Base-by-base conservation (phyloP, 2,797 vertebrate genomes). In the Lutjanus argentimaculatus region DNA sequence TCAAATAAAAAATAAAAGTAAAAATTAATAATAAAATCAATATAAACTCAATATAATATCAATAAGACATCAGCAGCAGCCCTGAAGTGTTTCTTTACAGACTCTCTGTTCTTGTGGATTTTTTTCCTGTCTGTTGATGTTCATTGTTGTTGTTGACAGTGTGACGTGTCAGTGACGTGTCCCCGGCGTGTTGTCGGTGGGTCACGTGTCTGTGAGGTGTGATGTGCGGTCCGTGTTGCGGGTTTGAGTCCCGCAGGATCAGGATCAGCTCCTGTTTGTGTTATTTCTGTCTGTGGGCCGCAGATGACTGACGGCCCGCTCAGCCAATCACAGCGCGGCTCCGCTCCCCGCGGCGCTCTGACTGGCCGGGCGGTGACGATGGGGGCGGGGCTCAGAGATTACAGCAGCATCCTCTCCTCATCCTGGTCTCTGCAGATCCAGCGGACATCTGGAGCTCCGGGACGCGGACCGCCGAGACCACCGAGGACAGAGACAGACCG, bases 381-480 rank as follows among this genome's bases (percentile, higher is more conserved):
- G n/a, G 82, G 74, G 93, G 90, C 88, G 89, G 89, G 86, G 57
- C 75, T 10, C 36, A 25, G 58, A 84, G 84, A 86, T 88, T 83
- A 80, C 84, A 69, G 85, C 92, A 82, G 79, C 86, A 69, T 68
- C 84, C 30, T 52, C 84, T 43, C 30, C 30, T 36, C 30, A 36
- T 36, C 30, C 30, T 36, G 30, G 49, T 66, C 64, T 73, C 82
- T 72, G 80, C 92, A 69, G 88, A 91, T 82, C 81, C 91, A 83
- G 83, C 84, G 79, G 90, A 88, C 93, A 93, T 91, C 92, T 92
- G 90, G 89, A 88, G 78, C 85, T 77, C 80, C 65, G 88, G 73
- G 84, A 82, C 59, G 16, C 79, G 45, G 19, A 68, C 36, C 72
- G 21, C 52, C 42, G 52, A 84, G 73, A 72, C 42, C 77, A 19